Conservation (phyloP, 2,797 vertebrate species). For the Macropus fuliginosus region DNA sequence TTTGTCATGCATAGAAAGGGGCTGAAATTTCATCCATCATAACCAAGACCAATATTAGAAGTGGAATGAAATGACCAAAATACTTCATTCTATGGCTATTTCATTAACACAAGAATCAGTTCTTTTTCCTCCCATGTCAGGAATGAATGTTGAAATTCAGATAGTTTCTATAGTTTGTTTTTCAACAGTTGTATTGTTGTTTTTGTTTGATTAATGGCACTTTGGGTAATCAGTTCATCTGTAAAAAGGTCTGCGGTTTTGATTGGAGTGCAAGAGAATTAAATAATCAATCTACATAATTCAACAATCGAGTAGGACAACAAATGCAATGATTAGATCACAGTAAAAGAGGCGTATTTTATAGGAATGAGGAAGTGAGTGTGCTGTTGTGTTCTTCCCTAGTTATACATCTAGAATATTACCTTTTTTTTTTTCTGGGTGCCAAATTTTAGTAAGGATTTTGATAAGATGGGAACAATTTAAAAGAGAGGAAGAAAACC, state of each 20-base stretch:
- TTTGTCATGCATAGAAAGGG: not conserved
- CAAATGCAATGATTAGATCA: not conserved
- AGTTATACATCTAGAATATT: not conserved
- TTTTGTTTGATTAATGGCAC: not conserved
- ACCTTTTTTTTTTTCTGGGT: not conserved
- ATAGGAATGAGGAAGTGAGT: not conserved
- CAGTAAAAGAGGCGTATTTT: not conserved
- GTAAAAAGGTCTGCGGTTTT: not conserved
- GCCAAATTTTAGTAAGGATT: not conserved
- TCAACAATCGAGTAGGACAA: not conserved
- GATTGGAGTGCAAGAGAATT: not conserved
- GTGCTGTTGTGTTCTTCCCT: not conserved
- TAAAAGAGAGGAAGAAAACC: not conserved
- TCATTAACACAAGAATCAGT: not conserved
- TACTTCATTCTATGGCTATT: not conserved
- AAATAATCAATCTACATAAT: not conserved
- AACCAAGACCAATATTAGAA: not conserved
- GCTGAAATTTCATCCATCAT: not conserved
- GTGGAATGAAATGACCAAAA: not conserved
- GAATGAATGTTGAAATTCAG: not conserved
- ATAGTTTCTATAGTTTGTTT: not conserved
- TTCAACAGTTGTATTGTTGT: not conserved
- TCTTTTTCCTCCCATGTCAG: not conserved
- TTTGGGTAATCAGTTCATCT: not conserved
- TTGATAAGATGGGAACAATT: not conserved